Evolutionary conservation across 1,140 invertebrate species (phyloP), one percentile per base, ranked within the genome.

Genomic region (Neocloeon triangulifer): DNA sequence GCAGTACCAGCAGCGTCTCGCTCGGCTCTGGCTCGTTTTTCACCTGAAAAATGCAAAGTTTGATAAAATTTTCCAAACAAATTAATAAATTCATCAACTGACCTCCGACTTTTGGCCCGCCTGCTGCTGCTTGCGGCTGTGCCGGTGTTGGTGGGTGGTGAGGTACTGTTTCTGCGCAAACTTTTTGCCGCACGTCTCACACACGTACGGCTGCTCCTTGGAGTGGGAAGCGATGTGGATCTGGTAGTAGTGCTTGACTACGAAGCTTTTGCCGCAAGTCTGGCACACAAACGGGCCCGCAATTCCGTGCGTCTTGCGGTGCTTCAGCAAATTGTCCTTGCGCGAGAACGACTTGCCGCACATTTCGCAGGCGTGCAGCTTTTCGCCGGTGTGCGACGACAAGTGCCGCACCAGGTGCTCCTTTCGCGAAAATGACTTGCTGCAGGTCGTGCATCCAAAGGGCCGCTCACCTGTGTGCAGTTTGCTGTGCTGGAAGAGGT

Each of bases 381-480:
- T 74, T 36, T 73, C 58, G 0, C 74, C 74, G 0, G 72, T 75
- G 44, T 81, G 77, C 4, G 67, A 70, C 2, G 71, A 62, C 43
- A 70, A 63, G 41, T 81, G 76, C 28, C 73, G 58, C 3, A 71
- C 65, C 7, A 78, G 48, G 43, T 76, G 72, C 37, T 73, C 73
- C 36, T 73, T 75, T 1, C 66, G 59, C 39, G 69, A 73, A 46
- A 76, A 79, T 2, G 70, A 64, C 46, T 76, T 76, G 2, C 64
- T 58, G 44, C 74, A 78, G 0, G 61, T 62, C 0, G 60, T 59
- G 34, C 73, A 77, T 28, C 66, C 60, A 36, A 72, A 77, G 0
- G 73, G 73, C 3, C 70, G 50, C 40, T 76, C 74, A 0, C 81
- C 81, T 2, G 73, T 80, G 47, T 88, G 79, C 9, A 66, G 52